Evolutionary conservation across 30 jellyfish, hydroid and myxozoan species (phyloP).

Genomic region (Haliclystus octoradiatus): DNA sequence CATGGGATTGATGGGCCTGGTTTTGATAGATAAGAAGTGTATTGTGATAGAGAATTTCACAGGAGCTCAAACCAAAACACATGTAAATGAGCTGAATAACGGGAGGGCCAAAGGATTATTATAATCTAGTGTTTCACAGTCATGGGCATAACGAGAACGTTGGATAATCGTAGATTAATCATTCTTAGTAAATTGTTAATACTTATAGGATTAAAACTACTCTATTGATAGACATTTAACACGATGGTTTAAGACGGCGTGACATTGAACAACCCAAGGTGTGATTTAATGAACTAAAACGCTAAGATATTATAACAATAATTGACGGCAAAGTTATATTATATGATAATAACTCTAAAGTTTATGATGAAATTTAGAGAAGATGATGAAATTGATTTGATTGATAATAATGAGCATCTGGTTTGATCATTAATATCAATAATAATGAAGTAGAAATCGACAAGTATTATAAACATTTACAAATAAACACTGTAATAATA

Average conservation of each 20-base stretch:
- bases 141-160: background rate
- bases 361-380: too few relatives aligned
- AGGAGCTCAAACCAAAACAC: background rate
- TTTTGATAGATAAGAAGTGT: too few relatives aligned
- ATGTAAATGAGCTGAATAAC: background rate
- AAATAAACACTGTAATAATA: background rate
- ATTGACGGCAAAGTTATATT: too few relatives aligned
- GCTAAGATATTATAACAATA: too few relatives aligned
- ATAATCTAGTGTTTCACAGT: background rate
- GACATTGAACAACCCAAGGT: too few relatives aligned
- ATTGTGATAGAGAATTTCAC: too few relatives aligned
- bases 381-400: too few relatives aligned
- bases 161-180: background rate
- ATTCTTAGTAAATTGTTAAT: background rate
- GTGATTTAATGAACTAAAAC: too few relatives aligned
- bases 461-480: background rate
- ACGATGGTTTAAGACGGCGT: too few relatives aligned
- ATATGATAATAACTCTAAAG: too few relatives aligned
- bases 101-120: background rate
- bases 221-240: too few relatives aligned
- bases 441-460: background rate
- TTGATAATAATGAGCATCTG: background rate
- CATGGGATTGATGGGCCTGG: too few relatives aligned
- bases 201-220: background rate
- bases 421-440: background rate